Conservation (phyloP, 2,797 vertebrate species). For the Sylvia borin region DNA sequence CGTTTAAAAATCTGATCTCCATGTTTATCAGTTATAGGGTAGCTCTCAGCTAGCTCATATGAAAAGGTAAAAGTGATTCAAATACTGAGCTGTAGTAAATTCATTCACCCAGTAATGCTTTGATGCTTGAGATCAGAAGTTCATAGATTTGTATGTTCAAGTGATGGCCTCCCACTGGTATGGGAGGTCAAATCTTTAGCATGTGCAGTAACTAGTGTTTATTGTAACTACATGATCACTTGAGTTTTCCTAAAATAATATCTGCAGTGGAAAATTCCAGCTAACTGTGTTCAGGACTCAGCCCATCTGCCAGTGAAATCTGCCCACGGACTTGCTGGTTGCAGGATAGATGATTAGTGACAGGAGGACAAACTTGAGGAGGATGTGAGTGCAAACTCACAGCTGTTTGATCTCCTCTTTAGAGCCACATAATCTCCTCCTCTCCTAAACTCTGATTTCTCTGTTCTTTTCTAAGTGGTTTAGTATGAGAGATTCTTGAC, state of each 20-base stretch:
- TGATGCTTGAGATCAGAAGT: background rate
- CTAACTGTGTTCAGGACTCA: background rate
- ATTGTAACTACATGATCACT: background rate
- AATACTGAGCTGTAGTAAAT: background rate
- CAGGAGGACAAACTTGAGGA: background rate
- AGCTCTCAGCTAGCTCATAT: background rate
- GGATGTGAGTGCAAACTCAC: background rate
- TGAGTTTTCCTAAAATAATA: background rate
- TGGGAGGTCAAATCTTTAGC: background rate
- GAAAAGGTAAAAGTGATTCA: background rate
- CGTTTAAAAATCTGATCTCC: background rate
- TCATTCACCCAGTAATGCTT: background rate
- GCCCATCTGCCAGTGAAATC: background rate
- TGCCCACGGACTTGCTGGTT: background rate
- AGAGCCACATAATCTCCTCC: background rate
- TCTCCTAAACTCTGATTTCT: conserved; percentile 28
- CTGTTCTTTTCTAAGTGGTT: background rate
- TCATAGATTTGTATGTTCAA: background rate
- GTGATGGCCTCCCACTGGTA: background rate
- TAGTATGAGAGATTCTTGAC: conserved; percentile 20
- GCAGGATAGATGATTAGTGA: background rate
- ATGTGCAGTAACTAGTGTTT: background rate
- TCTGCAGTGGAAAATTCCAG: background rate
- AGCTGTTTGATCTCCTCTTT: conserved; percentile 14
- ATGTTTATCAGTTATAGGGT: background rate